These are phyloP conservation scores for Ctenicera cuprea DNA, from an alignment of 2,888 invertebrate species.

Conservation along the genomic window DNA sequence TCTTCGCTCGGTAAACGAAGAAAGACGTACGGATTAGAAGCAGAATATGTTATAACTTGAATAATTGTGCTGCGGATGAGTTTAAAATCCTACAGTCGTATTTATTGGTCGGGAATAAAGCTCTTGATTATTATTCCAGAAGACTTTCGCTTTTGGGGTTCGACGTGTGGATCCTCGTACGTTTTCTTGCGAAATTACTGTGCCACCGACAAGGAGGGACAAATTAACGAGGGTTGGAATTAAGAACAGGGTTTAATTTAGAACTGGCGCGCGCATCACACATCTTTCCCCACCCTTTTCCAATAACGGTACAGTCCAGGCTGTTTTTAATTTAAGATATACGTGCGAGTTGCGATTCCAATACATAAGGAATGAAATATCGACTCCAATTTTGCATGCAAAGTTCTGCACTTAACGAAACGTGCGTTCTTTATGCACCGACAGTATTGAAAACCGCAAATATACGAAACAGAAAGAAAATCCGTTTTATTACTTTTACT, in stretches of 20 bases:
- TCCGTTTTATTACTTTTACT: background rate
- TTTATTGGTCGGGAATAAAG: constrained; percentile 71
- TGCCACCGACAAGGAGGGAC: constrained; percentile 60
- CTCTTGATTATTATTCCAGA: constrained; percentile 70
- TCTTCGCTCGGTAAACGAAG: constrained; percentile 70
- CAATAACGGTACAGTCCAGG: constrained; percentile 63
- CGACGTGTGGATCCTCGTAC: constrained; percentile 57
- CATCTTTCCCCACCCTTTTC: constrained; percentile 62
- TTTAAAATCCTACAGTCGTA: constrained; percentile 71
- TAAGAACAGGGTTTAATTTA: constrained; percentile 68
- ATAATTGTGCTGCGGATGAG: constrained; percentile 72
- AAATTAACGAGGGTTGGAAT: constrained; percentile 66
- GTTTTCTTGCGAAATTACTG: constrained; percentile 50
- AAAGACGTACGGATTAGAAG: constrained; percentile 68
- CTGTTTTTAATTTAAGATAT: constrained; percentile 67
- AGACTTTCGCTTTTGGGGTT: constrained; percentile 68
- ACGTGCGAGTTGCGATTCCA: constrained; percentile 62
- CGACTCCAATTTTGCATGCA: constrained; percentile 60
- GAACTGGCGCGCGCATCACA: constrained; percentile 64
- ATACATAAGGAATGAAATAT: constrained; percentile 60
- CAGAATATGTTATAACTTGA: constrained; percentile 73
- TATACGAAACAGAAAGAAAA: constrained; percentile 13
- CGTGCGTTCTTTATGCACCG: constrained; percentile 56
- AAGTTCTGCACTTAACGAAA: constrained; percentile 58
- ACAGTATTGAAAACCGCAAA: constrained; percentile 50